Base-by-base conservation (phyloP, 2,797 vertebrate species). In the Argya squamiceps region DNA sequence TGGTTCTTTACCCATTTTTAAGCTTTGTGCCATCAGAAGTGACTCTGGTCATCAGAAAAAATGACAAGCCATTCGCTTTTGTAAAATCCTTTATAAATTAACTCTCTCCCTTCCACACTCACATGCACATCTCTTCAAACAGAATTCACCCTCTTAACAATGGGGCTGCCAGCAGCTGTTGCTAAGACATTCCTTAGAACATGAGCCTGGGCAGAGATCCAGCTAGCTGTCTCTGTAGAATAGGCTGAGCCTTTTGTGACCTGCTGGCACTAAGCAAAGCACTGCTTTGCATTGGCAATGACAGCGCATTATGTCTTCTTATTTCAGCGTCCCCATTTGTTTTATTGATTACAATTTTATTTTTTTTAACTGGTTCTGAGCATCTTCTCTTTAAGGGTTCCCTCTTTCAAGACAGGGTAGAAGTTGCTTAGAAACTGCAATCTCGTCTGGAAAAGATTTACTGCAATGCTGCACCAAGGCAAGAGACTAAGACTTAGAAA, bases 111-210 rank as follows among this genome's bases (percentile, higher is more conserved):
- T 43, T 92, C 80, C 73, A 75, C 4, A 13, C 59, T 88, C 69
- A 62, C 37, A 62, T 11, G 37, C 15, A 0, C 64, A 67, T 88
- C 69, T 86, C 76, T 86, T 92, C 85, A 94, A 52, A 43, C 89
- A 84, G 76, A 93, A 86, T 60, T 76, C 59, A 75, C 32, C 10
- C 74, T 80, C 58, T 32, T 39, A 95, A 94, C 89, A 93, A 92
- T 84, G 83, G 64, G 60, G 76, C 73, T 4, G 43, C 55, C 68
- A 93, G 94, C 95, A 88, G 82, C 84, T 94, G 86, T 65, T 95
- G 75, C 89, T 92, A 93, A 95, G 96, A 95, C 92, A 94, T 96
- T 96, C 96, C 94, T 92, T 50, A 88, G 94, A 97, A 92, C 88
- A 79, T 55, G 59, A 95, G 82, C 69, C 92, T 29, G 92, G 96